Conservation (phyloP, 2,797 vertebrate genomes). For the Trichosurus vulpecula region DNA sequence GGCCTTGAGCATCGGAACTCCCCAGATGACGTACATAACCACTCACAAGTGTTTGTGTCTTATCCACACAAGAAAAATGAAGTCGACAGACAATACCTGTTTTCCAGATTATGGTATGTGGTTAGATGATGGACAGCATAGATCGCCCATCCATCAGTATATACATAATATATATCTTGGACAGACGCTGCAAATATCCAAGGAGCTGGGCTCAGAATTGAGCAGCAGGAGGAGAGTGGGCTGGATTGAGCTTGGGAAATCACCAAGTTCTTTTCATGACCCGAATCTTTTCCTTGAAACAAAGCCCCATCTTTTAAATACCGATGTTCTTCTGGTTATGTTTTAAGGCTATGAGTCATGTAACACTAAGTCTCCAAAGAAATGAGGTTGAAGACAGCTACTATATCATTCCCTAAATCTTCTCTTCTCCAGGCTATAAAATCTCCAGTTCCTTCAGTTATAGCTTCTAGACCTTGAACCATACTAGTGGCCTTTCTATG, state of each 20-base stretch:
- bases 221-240: neutral
- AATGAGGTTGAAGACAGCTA: neutral
- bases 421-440: neutral
- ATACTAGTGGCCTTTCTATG: neutral
- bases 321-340: neutral
- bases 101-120: neutral
- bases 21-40: neutral
- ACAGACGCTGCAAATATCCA: neutral
- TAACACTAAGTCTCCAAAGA: neutral
- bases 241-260: neutral
- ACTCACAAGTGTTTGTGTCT: neutral
- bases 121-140: neutral
- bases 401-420: neutral
- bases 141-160: neutral
- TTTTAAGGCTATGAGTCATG: neutral
- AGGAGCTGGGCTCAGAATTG: neutral
- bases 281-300: neutral
- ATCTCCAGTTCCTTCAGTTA: neutral
- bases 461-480: neutral
- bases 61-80: neutral
- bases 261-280: neutral
- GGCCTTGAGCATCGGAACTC: neutral
- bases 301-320: neutral
- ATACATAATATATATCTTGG: neutral
- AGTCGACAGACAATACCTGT: neutral